Conservation (phyloP, 2,113 vertebrate genomes). For the Pituophis catenifer region DNA sequence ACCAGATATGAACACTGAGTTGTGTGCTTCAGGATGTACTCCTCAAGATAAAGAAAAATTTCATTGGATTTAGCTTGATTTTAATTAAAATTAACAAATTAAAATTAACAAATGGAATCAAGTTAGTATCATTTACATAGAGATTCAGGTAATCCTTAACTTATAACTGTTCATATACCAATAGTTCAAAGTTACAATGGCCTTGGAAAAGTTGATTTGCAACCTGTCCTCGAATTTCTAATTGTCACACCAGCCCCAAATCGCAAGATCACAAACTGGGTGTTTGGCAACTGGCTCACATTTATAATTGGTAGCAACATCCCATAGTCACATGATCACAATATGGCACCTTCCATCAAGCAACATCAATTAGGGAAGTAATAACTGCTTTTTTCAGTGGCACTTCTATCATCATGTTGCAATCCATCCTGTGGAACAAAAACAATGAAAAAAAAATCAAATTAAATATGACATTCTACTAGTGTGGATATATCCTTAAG, state of each 20-base stretch:
- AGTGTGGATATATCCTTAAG: constrained; percentile 38
- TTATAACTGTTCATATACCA: neutral
- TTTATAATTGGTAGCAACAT: neutral
- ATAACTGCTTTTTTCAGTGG: neutral
- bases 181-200: neutral
- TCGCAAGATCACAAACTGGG: neutral
- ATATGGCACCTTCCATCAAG: neutral
- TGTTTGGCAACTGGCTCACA: neutral
- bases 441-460: neutral
- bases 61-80: neutral
- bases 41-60: neutral
- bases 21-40: neutral
- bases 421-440: neutral
- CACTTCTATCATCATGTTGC: neutral
- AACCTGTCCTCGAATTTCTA: neutral
- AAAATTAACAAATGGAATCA: neutral
- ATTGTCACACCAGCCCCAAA: neutral
- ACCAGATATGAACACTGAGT: neutral
- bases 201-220: neutral
- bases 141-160: neutral
- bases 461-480: neutral
- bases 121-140: neutral
- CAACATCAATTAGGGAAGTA: neutral
- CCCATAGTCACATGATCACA: neutral
- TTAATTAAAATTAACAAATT: neutral